A percentile compares a stretch with the other conserved stretches of the same genome.
These are phyloP conservation scores for Eulemur macaco DNA, from an alignment of 2,113 vertebrate genomes.

Conservation along the genomic window DNA sequence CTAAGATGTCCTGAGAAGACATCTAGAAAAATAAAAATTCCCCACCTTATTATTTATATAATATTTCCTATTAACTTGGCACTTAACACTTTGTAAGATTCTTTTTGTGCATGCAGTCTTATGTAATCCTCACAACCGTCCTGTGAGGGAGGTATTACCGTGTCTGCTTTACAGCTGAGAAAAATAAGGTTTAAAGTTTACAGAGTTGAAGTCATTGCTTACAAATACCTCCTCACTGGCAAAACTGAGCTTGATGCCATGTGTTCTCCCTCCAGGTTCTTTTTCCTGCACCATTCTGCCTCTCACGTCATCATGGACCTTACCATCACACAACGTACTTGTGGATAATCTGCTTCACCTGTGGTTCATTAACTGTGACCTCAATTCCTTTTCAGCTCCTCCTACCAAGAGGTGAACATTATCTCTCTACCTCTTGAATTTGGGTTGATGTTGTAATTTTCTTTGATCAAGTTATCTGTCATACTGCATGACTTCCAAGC, in stretches of 20 bases:
- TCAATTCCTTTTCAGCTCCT: background rate
- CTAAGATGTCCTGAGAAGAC: background rate
- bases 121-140: background rate
- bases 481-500: background rate
- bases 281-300: background rate
- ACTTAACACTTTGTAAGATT: background rate
- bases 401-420: background rate
- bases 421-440: background rate
- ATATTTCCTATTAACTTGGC: background rate
- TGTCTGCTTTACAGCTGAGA: background rate
- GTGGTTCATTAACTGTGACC: background rate
- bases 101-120: background rate
- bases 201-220: background rate
- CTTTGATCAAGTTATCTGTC: background rate
- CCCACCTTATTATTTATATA: background rate
- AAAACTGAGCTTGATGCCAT: fast-evolving
- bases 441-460: background rate
- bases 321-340: background rate
- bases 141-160: background rate
- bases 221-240: too few relatives aligned
- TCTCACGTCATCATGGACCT: background rate
- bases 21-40: background rate
- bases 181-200: background rate
- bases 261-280: background rate
- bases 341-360: background rate